A percentile compares a stretch with the other conserved stretches of the same genome.
phyloP scores from a whole-genome alignment of 2,888 invertebrate species.

The Drosophila flavopinicola region DNA sequence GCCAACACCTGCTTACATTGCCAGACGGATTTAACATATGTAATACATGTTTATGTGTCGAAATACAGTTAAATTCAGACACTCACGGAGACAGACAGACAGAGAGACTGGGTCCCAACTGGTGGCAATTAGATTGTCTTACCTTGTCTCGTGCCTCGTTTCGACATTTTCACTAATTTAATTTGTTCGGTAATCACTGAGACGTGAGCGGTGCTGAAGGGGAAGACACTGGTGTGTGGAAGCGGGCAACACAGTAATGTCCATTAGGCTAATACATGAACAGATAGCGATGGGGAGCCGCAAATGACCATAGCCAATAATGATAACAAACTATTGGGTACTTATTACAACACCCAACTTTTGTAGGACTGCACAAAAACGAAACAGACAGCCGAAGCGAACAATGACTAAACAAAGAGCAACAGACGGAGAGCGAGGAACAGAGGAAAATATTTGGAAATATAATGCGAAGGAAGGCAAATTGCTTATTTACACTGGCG shows the following conservation, averaged over 20 bases:
- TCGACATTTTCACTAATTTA: conserved; percentile 70
- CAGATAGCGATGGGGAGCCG: conserved; percentile 23
- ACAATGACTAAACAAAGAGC: conserved; percentile 30
- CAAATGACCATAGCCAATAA: conserved; percentile 70
- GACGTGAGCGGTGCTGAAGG: conserved; percentile 28
- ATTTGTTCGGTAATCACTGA: conserved; percentile 71
- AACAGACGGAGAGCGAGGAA: background rate
- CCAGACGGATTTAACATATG: conserved; percentile 44
- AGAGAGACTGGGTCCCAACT: conserved; percentile 9
- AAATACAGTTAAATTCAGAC: conserved; percentile 11
- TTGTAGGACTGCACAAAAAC: conserved; percentile 34
- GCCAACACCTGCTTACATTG: conserved; percentile 61
- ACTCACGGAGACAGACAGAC: background rate
- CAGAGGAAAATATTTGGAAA: background rate
- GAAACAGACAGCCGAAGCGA: conserved; percentile 45
- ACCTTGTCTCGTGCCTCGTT: conserved; percentile 52
- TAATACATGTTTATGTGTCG: conserved; percentile 20
- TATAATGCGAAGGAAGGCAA: conserved; percentile 8
- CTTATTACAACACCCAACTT: conserved; percentile 69
- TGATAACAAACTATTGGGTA: conserved; percentile 79
- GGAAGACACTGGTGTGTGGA: conserved; percentile 6
- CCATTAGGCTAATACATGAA: conserved; percentile 60
- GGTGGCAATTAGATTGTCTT: conserved; percentile 69
- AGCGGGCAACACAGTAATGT: conserved; percentile 32
- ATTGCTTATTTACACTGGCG: conserved; percentile 52